A percentile compares a stretch with the other conserved stretches of the same genome.
These are phyloP conservation scores for Echeneis naucrates DNA, from an alignment of 2,797 vertebrate genomes.

Conservation along the genomic window DNA sequence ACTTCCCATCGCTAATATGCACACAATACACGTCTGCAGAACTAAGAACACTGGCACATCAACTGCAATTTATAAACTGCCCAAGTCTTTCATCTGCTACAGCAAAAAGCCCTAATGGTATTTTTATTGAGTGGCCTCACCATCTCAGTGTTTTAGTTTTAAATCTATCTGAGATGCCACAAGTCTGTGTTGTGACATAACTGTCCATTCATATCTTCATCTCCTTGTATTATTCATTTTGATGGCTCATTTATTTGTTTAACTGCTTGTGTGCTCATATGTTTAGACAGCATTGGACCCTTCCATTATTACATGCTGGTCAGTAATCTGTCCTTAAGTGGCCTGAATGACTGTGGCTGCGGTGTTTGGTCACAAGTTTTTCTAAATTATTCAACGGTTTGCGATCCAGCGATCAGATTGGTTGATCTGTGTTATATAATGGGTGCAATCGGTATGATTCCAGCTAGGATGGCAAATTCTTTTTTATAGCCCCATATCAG, in stretches of 20 bases:
- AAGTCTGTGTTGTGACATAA: conserved; percentile 47
- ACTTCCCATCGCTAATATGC: no score
- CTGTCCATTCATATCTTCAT: conserved; percentile 36
- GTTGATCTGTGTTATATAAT: no score
- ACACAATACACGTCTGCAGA: background rate
- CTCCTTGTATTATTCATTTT: conserved; percentile 46
- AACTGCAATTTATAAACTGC: conserved; percentile 23
- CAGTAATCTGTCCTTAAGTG: conserved; percentile 58
- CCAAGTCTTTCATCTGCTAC: conserved; percentile 11
- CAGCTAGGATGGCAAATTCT: no score
- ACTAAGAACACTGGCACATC: conserved; percentile 12
- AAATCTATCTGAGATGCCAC: conserved; percentile 27
- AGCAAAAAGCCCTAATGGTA: conserved; percentile 35
- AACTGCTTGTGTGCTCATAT: conserved; percentile 42
- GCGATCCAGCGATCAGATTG: no score
- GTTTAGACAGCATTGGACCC: conserved; percentile 52
- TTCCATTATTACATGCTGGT: conserved; percentile 46
- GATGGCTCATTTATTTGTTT: conserved; percentile 49
- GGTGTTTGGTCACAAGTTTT: background rate
- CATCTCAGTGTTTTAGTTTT: conserved; percentile 29
- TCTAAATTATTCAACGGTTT: no score
- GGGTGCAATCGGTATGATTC: no score
- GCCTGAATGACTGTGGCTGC: background rate
- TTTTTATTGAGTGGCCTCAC: conserved; percentile 49
- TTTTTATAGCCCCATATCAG: no score